Percentiles rank a stretch among this genome's conserved stretches.
Evolutionary conservation across 2,888 invertebrate genomes (phyloP).

Genomic region (Trilocha varians): DNA sequence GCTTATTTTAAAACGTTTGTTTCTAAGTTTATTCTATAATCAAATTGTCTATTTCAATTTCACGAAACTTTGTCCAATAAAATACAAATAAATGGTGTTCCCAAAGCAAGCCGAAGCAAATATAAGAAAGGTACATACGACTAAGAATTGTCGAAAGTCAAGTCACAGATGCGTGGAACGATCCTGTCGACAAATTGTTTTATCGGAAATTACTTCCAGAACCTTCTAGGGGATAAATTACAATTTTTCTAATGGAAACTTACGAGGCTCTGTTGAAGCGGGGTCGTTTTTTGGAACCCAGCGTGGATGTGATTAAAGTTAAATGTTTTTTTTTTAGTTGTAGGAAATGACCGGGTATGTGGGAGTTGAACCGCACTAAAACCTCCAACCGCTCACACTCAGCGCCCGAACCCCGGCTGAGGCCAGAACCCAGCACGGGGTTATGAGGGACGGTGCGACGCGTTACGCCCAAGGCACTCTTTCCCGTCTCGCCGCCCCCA

Average conservation of each 20-base stretch:
- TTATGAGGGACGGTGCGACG: too few species aligned
- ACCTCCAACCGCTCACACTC: too few species aligned
- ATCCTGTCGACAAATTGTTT: slow-evolving; percentile 64
- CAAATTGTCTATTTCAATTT: not conserved
- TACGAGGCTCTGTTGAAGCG: slow-evolving; percentile 16
- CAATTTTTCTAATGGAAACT: slow-evolving; percentile 59
- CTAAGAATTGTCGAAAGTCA: slow-evolving; percentile 21
- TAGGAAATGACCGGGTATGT: too few species aligned
- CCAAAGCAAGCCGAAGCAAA: not conserved
- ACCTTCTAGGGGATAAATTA: slow-evolving; percentile 47
- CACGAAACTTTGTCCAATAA: not conserved
- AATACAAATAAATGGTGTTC: not conserved
- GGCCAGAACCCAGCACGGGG: too few species aligned
- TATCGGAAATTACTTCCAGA: slow-evolving; percentile 69
- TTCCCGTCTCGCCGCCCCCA: too few species aligned
- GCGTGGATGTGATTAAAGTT: not conserved
- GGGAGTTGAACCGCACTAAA: too few species aligned
- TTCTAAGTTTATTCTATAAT: too few species aligned
- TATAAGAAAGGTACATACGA: not conserved
- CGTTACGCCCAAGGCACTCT: too few species aligned
- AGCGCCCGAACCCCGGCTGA: too few species aligned
- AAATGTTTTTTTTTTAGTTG: too few species aligned
- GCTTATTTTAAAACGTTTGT: too few species aligned
- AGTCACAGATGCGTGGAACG: slow-evolving; percentile 63
- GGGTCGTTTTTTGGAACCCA: not conserved